These are phyloP conservation scores for Spermophilus dauricus DNA, from an alignment of 2,113 vertebrate genomes.

Conservation along the genomic window DNA sequence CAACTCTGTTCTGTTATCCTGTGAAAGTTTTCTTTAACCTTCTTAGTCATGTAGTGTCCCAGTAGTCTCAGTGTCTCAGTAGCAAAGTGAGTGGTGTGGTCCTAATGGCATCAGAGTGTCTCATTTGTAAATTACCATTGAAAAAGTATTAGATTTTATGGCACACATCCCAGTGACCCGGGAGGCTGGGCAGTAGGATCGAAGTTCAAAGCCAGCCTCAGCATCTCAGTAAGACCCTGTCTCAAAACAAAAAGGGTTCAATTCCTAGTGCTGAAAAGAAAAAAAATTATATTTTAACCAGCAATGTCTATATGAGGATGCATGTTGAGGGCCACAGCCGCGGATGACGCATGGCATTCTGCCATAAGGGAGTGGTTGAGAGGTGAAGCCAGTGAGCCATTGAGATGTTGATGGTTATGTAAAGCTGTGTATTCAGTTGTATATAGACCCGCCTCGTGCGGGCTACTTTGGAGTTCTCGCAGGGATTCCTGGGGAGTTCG, in stretches of 20 bases:
- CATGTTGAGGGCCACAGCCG: neutral
- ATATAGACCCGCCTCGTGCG: no score
- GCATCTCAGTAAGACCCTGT: neutral
- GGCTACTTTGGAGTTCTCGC: no score
- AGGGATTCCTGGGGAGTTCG: no score
- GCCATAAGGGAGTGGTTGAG: no score
- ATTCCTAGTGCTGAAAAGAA: no score
- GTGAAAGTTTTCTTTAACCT: neutral
- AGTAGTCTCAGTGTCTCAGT: neutral
- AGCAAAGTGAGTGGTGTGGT: neutral
- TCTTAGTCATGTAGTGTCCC: neutral
- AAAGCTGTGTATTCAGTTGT: no score
- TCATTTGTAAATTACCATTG: neutral
- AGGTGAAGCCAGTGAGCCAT: no score
- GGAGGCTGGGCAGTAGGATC: neutral
- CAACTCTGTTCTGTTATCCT: neutral
- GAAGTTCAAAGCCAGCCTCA: neutral
- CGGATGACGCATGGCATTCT: no score
- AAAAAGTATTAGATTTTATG: neutral
- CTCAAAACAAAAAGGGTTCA: neutral
- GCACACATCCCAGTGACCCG: no score
- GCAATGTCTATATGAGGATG: neutral
- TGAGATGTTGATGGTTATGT: no score
- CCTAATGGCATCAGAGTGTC: neutral
- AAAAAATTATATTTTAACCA: neutral